A percentile compares a stretch with the other conserved stretches of the same genome.
Evolutionary conservation across 2,888 invertebrate species (phyloP).

Genomic region (Hedychridium roseum): DNA sequence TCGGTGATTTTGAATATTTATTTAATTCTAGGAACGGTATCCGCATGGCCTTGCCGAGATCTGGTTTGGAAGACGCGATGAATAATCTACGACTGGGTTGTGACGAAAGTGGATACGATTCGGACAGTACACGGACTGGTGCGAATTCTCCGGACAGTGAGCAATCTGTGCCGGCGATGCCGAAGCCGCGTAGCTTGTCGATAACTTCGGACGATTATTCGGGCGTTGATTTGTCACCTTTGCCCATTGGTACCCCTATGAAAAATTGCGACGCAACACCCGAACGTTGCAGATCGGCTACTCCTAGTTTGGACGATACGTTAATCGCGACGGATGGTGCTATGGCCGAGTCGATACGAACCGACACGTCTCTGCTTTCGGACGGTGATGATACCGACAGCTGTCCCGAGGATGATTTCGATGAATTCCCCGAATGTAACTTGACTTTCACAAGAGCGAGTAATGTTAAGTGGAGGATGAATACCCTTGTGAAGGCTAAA

Average conservation of each 20-base stretch:
- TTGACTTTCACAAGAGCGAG: too few relatives aligned
- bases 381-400: slow-evolving; percentile 46
- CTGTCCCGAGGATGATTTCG: slow-evolving; percentile 46
- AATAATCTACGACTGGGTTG: slow-evolving; percentile 59
- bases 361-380: slow-evolving; percentile 36
- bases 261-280: not conserved
- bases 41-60: slow-evolving; percentile 27
- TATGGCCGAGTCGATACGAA: slow-evolving; percentile 30
- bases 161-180: slow-evolving; percentile 35
- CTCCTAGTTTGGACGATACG: slow-evolving; percentile 12
- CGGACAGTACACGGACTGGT: slow-evolving; percentile 68
- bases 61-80: slow-evolving; percentile 55
- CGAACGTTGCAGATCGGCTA: not conserved
- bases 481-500: too few relatives aligned
- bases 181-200: slow-evolving; percentile 47
- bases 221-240: slow-evolving; percentile 44
- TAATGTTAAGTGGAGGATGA: too few relatives aligned
- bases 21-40: slow-evolving; percentile 26
- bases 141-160: slow-evolving; percentile 67
- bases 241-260: slow-evolving; percentile 8
- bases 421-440: slow-evolving; percentile 28
- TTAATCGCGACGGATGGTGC: slow-evolving; percentile 1
- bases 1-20: not conserved
- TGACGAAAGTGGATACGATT: slow-evolving; percentile 71
- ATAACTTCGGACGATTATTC: slow-evolving; percentile 55